These are phyloP conservation scores for Bolborhynchus lineola DNA, from an alignment of 2,113 vertebrate species.

Conservation along the genomic window DNA sequence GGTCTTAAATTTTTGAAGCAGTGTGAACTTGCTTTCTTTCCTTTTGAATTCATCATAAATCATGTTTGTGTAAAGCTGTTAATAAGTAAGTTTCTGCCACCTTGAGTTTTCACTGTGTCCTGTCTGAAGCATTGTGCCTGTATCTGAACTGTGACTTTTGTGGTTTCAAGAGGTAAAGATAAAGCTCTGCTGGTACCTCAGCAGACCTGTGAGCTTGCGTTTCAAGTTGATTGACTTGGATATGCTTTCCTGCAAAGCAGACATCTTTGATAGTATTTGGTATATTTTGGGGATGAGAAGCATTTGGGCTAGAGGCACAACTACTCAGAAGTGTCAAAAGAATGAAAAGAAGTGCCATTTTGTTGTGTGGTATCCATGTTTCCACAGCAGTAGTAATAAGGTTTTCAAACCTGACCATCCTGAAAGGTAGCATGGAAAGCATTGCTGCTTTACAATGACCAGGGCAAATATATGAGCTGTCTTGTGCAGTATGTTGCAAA, in stretches of 20 bases:
- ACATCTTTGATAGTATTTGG: background rate
- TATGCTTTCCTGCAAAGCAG: background rate
- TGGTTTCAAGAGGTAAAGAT: background rate
- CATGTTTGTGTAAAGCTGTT: background rate
- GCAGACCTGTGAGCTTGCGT: background rate
- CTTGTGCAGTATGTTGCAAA: background rate
- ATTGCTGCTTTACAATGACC: background rate
- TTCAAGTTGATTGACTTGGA: background rate
- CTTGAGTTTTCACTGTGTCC: background rate
- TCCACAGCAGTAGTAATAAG: background rate
- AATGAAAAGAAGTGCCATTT: background rate
- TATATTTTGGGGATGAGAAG: background rate
- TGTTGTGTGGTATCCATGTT: background rate
- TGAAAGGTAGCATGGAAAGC: background rate
- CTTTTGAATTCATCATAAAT: background rate
- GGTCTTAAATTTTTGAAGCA: background rate
- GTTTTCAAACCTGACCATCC: background rate
- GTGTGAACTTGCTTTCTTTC: background rate
- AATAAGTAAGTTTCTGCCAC: background rate
- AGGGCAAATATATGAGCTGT: background rate
- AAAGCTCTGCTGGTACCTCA: background rate
- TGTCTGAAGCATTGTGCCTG: background rate
- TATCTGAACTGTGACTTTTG: background rate
- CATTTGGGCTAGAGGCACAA: background rate
- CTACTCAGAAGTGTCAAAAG: background rate